Conservation (phyloP, 2,888 invertebrate species). For the Caenorhabditis japonica region DNA sequence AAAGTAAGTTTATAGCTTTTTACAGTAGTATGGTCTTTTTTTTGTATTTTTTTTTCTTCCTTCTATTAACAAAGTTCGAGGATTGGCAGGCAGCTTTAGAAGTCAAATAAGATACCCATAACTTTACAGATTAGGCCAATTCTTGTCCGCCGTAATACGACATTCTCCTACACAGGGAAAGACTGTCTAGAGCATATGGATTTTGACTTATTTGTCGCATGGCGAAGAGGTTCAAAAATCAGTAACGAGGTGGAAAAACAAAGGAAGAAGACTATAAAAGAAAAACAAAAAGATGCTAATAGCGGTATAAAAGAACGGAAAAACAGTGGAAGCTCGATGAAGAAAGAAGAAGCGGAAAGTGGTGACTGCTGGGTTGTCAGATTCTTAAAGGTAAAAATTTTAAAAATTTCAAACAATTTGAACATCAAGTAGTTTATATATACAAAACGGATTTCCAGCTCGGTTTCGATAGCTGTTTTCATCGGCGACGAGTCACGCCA, state of each 20-base stretch:
- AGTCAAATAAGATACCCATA: no score
- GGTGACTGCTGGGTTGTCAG: constrained; percentile 44
- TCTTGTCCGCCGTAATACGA: constrained; percentile 40
- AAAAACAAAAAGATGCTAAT: constrained; percentile 21
- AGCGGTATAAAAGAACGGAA: not conserved
- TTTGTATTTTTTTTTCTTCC: no score
- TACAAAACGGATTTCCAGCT: constrained; percentile 13
- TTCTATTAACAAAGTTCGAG: no score
- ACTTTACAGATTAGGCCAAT: constrained; percentile 52
- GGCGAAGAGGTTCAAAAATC: constrained; percentile 64
- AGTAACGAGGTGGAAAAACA: constrained; percentile 49
- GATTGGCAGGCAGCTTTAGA: no score
- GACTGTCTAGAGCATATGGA: constrained; percentile 63
- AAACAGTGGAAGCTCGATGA: not conserved
- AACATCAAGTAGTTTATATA: not conserved
- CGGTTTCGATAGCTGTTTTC: constrained; percentile 50
- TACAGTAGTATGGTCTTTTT: not conserved
- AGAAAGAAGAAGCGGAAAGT: constrained; percentile 30
- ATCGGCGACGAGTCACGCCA: constrained; percentile 38
- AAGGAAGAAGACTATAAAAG: constrained; percentile 17
- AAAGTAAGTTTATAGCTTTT: constrained; percentile 17
- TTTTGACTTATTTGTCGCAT: constrained; percentile 67
- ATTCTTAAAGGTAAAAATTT: constrained; percentile 33
- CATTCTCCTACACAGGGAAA: constrained; percentile 13
- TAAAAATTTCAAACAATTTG: no score